A percentile compares a stretch with the other conserved stretches of the same genome.
phyloP scores from a whole-genome alignment of 2,888 invertebrate species.

The Sinopyrophorus schimmeli region DNA sequence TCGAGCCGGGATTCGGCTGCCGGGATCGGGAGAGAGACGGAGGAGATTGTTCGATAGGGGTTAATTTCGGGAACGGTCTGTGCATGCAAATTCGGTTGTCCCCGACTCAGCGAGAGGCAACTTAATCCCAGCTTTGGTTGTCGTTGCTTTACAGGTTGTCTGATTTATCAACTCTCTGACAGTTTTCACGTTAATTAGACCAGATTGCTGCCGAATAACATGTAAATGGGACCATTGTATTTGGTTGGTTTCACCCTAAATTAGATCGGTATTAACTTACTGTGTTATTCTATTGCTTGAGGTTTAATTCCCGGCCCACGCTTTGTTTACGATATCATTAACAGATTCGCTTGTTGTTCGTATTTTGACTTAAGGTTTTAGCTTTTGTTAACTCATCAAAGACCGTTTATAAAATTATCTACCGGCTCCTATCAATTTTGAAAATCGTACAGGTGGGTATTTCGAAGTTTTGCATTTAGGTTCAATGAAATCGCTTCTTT shows the following conservation, averaged over 20 bases:
- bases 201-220: slow-evolving; percentile 36
- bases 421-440: no score
- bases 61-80: slow-evolving; percentile 28
- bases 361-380: no score
- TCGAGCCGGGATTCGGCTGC: slow-evolving; percentile 6
- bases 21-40: slow-evolving; percentile 15
- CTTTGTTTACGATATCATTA: no score
- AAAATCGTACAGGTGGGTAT: no score
- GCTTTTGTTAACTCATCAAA: no score
- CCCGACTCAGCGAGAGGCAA: slow-evolving; percentile 29
- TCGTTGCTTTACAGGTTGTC: slow-evolving; percentile 37
- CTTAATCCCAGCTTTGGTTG: slow-evolving; percentile 39
- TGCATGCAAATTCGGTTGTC: slow-evolving; percentile 40
- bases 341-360: no score
- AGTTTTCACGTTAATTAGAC: slow-evolving; percentile 39
- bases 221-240: slow-evolving; percentile 33
- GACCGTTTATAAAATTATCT: no score
- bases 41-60: slow-evolving; percentile 17
- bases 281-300: slow-evolving; percentile 7
- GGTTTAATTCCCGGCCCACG: slow-evolving; percentile 5
- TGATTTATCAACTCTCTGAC: slow-evolving; percentile 40
- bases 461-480: no score
- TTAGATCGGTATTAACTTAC: slow-evolving; percentile 21
- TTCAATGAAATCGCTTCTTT: no score
- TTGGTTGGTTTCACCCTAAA: slow-evolving; percentile 21